These are phyloP conservation scores for Pseudomugil gertrudae DNA, from an alignment of 2,797 vertebrate species.

Conservation along the genomic window DNA sequence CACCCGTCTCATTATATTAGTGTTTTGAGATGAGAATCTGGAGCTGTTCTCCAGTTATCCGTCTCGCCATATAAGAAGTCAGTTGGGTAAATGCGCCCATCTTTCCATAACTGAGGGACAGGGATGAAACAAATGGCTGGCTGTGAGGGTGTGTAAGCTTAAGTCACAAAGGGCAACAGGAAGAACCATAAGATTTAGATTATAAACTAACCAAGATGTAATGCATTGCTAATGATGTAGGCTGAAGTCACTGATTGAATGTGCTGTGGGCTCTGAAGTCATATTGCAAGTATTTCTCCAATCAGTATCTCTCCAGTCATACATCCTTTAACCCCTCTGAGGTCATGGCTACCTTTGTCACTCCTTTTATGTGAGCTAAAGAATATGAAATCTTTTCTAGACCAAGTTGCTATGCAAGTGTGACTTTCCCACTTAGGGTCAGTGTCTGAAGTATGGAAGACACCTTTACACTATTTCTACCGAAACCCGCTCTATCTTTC, in stretches of 20 bases:
- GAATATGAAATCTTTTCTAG: constrained; percentile 29
- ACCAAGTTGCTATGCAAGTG: constrained; percentile 28
- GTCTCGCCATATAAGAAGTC: constrained; percentile 76
- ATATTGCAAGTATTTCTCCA: constrained; percentile 31
- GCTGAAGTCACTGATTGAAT: constrained; percentile 53
- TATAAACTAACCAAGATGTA: constrained; percentile 34
- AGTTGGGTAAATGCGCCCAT: constrained; percentile 63
- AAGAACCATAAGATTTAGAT: constrained; percentile 37
- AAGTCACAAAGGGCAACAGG: constrained; percentile 18
- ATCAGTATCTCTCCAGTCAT: constrained; percentile 40
- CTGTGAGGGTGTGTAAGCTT: neutral
- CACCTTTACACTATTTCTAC: constrained; percentile 1
- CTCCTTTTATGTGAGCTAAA: constrained; percentile 36
- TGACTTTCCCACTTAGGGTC: constrained; percentile 49
- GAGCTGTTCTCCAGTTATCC: constrained; percentile 77
- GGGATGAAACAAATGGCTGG: constrained; percentile 39
- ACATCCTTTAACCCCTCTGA: constrained; percentile 55
- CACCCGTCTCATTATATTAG: constrained; percentile 80
- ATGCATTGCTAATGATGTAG: constrained; percentile 48
- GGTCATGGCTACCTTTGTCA: constrained; percentile 56
- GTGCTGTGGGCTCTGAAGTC: constrained; percentile 26
- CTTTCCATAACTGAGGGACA: constrained; percentile 35
- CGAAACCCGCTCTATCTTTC: constrained; percentile 39
- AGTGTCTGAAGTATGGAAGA: constrained; percentile 29
- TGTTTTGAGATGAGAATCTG: constrained; percentile 78